A percentile compares a stretch with the other conserved stretches of the same genome.
These are phyloP conservation scores for Zootoca vivipara DNA, from an alignment of 2,113 vertebrate species.

Conservation along the genomic window DNA sequence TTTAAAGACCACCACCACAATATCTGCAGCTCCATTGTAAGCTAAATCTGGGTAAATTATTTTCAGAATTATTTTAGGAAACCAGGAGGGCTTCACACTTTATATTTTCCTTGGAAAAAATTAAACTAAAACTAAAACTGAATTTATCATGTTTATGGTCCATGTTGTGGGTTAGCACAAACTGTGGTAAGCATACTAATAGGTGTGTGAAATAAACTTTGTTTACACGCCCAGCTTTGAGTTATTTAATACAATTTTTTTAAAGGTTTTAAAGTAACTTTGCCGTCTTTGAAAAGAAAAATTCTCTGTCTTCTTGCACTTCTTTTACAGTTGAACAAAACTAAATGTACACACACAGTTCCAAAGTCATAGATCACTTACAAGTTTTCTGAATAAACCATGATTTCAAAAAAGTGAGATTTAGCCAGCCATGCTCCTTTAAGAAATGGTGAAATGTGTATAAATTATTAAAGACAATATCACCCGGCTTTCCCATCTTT, in stretches of 20 bases:
- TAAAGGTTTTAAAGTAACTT: background rate
- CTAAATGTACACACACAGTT: background rate
- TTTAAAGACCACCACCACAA: background rate
- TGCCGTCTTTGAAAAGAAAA: background rate
- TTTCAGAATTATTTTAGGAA: background rate
- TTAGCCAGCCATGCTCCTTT: background rate
- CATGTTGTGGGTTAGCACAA: background rate
- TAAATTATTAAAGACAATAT: conserved; percentile 4
- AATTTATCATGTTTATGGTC: background rate
- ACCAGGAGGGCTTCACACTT: background rate
- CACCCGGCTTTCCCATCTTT: background rate
- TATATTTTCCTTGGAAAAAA: background rate
- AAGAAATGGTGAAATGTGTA: background rate
- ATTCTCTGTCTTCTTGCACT: background rate
- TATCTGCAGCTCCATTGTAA: background rate
- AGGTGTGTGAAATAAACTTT: background rate
- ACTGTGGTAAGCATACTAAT: background rate
- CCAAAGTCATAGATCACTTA: background rate
- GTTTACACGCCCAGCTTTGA: background rate
- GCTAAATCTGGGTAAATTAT: background rate
- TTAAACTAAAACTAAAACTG: background rate
- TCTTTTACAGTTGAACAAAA: background rate
- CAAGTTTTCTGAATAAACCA: background rate
- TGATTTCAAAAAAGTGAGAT: background rate
- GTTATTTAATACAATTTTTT: background rate